These are phyloP conservation scores for Eolophus roseicapilla DNA, from an alignment of 2,113 vertebrate genomes.

Conservation along the genomic window DNA sequence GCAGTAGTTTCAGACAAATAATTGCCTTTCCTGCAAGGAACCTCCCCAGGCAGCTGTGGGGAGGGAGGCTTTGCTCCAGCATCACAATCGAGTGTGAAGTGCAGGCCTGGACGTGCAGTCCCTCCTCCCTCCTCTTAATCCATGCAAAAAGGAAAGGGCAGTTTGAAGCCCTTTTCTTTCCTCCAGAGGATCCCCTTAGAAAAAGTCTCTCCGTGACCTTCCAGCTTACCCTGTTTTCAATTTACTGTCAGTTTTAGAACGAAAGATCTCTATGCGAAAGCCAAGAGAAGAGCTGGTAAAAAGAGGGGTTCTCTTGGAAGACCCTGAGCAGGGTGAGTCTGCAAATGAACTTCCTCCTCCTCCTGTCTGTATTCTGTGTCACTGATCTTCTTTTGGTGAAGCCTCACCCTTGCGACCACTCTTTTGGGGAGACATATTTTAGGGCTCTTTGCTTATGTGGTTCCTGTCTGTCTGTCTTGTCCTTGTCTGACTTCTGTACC, in stretches of 20 bases:
- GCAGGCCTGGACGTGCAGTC: background rate
- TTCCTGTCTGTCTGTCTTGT: background rate
- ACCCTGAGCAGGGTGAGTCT: constrained; percentile 89
- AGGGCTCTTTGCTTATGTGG: background rate
- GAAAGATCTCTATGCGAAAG: constrained; percentile 97
- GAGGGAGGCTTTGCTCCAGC: background rate
- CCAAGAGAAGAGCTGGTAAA: constrained; percentile 96
- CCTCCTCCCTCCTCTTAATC: constrained; percentile 7
- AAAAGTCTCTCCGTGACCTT: background rate
- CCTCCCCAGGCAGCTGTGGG: background rate
- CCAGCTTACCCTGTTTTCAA: constrained; percentile 49
- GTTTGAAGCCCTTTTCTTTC: constrained; percentile 17
- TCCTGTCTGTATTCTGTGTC: constrained; percentile 34
- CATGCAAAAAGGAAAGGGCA: background rate
- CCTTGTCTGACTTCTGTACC: background rate
- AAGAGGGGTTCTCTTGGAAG: constrained; percentile 93
- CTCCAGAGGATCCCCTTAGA: background rate
- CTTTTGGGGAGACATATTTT: background rate
- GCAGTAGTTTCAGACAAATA: background rate
- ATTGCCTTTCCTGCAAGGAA: background rate
- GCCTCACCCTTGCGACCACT: background rate
- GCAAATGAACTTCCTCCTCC: background rate
- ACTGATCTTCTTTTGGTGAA: background rate
- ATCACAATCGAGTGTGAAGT: background rate
- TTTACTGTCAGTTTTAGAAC: constrained; percentile 90